Evolutionary conservation across 1,140 invertebrate species (phyloP).

Genomic region (Drosophila tristis): DNA sequence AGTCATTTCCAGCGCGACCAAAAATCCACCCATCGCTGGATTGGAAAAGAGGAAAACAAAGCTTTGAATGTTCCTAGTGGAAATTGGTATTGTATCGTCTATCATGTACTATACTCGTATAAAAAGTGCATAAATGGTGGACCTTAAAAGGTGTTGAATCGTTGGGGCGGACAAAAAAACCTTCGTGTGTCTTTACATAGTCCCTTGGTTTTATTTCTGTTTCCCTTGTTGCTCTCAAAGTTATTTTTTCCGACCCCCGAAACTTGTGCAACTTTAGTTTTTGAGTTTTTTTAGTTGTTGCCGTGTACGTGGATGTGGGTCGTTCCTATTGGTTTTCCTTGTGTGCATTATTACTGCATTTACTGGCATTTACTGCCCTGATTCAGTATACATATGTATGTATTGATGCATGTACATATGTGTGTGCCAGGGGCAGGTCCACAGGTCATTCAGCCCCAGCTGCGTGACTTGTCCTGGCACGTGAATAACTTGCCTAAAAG

Average conservation of each 20-base stretch:
- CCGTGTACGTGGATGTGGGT: background rate
- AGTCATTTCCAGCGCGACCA: background rate
- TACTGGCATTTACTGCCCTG: too few species aligned
- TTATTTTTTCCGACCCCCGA: slow-evolving; percentile 50
- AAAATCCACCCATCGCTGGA: background rate
- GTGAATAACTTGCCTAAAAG: slow-evolving; percentile 73
- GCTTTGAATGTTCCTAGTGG: background rate
- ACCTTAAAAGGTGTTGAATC: background rate
- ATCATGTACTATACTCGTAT: slow-evolving; percentile 14
- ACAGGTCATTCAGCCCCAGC: slow-evolving; percentile 7
- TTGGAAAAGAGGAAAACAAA: background rate
- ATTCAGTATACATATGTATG: slow-evolving; percentile 5
- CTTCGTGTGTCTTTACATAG: too few species aligned
- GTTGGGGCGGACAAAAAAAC: background rate
- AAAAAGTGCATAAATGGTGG: background rate
- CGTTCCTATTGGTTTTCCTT: slow-evolving; percentile 20
- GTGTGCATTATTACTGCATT: slow-evolving; percentile 41
- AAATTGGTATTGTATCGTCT: background rate
- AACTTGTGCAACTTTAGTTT: slow-evolving; percentile 59
- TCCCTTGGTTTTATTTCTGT: background rate
- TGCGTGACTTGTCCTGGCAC: slow-evolving; percentile 77
- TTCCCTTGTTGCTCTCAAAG: slow-evolving; percentile 27
- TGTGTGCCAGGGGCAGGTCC: background rate
- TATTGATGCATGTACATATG: background rate
- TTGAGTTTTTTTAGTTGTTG: slow-evolving; percentile 28